Conservation (phyloP, 1,140 invertebrate genomes). For the Diorhabda sublineata region DNA sequence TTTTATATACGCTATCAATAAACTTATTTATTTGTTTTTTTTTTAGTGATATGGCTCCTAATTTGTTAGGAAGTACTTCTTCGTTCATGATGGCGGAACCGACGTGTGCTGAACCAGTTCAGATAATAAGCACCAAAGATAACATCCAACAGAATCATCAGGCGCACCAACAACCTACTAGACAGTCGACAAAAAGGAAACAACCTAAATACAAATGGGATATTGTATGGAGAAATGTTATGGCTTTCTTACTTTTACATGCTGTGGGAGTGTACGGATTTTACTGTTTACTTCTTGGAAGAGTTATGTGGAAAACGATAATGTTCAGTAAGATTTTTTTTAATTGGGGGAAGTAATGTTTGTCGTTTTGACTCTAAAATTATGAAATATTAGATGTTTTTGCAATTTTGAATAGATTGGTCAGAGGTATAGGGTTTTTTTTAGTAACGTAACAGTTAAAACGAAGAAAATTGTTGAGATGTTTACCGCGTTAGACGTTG, state of each 20-base stretch:
- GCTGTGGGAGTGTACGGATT: constrained; percentile 24
- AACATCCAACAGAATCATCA: constrained; percentile 12
- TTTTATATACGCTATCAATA: too few species aligned
- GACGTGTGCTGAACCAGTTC: constrained; percentile 39
- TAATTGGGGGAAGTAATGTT: too few species aligned
- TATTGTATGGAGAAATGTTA: constrained; percentile 30
- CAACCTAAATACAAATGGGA: constrained; percentile 32
- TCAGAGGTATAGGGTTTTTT: too few species aligned
- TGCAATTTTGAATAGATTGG: too few species aligned
- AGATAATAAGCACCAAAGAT: constrained; percentile 26
- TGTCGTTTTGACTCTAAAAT: too few species aligned
- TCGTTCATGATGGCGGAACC: constrained; percentile 18
- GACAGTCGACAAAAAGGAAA: constrained; percentile 19
- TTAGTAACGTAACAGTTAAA: too few species aligned
- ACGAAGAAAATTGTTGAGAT: too few species aligned
- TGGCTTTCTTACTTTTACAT: constrained; percentile 27
- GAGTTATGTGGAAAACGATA: constrained; percentile 12
- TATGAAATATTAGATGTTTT: too few species aligned
- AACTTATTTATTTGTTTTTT: background rate
- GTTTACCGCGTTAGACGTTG: too few species aligned
- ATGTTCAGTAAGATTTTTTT: constrained; percentile 22
- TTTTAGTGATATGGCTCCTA: constrained; percentile 38
- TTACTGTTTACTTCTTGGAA: constrained; percentile 12
- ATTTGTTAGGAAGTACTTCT: constrained; percentile 33
- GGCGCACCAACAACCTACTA: constrained; percentile 23